Conservation (phyloP, 2,888 invertebrate genomes). For the Phorcus lineatus region DNA sequence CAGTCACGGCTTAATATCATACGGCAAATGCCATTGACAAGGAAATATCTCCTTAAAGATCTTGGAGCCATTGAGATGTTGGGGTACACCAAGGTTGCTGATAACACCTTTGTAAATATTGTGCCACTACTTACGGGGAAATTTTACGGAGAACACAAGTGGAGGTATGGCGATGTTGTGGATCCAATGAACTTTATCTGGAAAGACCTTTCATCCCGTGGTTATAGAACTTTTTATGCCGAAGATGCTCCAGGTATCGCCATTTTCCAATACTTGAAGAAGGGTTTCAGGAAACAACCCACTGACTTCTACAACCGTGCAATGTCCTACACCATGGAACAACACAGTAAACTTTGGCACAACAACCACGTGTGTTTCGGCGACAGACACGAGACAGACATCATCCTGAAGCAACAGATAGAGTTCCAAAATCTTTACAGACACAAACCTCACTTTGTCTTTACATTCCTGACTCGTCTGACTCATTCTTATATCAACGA, state of each 20-base stretch:
- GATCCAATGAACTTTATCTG: conserved; percentile 84
- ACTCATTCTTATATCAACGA: conserved; percentile 90
- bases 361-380: conserved; percentile 80
- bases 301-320: conserved; percentile 89
- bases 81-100: conserved; percentile 94
- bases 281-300: conserved; percentile 84
- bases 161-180: conserved; percentile 27
- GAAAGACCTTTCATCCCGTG: conserved; percentile 84
- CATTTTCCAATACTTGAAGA: conserved; percentile 86
- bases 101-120: conserved; percentile 93
- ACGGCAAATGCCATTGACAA: conserved; percentile 85
- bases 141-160: conserved; percentile 31
- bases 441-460: conserved; percentile 83
- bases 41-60: conserved; percentile 79
- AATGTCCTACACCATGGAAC: conserved; percentile 80
- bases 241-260: conserved; percentile 88
- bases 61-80: conserved; percentile 85
- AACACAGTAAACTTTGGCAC: conserved; percentile 45
- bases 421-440: conserved; percentile 80
- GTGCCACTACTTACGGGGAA: conserved; percentile 82
- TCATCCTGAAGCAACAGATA: conserved; percentile 80
- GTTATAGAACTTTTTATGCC: conserved; percentile 85
- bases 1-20: conserved; percentile 89
- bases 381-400: conserved; percentile 82
- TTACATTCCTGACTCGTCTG: conserved; percentile 88